Percentiles rank a stretch among this genome's conserved stretches.
These are phyloP conservation scores for Rhabdophis nuchalis DNA, from an alignment of 2,797 vertebrate genomes.

Conservation along the genomic window DNA sequence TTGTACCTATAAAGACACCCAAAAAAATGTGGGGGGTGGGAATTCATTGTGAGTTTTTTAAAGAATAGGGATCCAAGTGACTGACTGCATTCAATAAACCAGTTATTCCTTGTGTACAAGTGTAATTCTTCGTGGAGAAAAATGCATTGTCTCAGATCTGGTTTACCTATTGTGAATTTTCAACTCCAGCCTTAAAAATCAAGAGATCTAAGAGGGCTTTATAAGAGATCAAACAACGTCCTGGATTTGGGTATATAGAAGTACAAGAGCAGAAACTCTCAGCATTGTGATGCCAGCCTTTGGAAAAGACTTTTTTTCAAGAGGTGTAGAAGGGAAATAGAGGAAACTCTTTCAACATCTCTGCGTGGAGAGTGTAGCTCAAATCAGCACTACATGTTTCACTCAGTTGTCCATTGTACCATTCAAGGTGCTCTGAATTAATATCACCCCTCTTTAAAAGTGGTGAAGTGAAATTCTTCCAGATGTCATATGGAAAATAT, in stretches of 20 bases:
- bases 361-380: not conserved
- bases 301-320: not conserved
- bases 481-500: not conserved
- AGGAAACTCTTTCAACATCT: not conserved
- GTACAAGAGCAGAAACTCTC: not conserved
- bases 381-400: not conserved
- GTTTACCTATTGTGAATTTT: not conserved
- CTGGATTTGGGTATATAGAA: not conserved
- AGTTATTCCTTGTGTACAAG: not conserved
- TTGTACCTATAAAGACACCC: not conserved
- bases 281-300: not conserved
- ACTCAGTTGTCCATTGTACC: not conserved
- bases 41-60: not conserved
- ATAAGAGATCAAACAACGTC: not conserved
- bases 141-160: not conserved
- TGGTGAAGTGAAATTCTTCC: not conserved
- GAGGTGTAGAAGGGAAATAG: not conserved
- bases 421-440: not conserved
- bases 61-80: not conserved
- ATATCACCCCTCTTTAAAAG: not conserved
- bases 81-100: not conserved
- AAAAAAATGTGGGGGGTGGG: not conserved
- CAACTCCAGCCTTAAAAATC: not conserved
- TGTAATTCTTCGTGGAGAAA: not conserved
- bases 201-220: not conserved